Evolutionary conservation across 2,113 vertebrate genomes (phyloP).

Genomic region (Vicugna pacos): DNA sequence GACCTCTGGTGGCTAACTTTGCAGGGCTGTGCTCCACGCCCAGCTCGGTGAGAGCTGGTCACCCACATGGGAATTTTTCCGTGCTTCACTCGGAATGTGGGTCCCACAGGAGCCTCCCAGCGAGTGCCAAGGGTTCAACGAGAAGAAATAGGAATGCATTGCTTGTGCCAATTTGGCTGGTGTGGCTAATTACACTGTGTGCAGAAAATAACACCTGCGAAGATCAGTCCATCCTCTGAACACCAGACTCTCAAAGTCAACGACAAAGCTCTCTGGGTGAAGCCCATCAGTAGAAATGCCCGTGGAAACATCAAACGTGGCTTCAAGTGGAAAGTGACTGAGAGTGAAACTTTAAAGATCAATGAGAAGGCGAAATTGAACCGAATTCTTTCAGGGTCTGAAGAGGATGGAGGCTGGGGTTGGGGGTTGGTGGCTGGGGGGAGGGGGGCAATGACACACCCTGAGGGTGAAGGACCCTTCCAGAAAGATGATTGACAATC

Average conservation of each 20-base stretch:
- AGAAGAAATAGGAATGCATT: not conserved
- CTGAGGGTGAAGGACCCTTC: constrained; percentile 60
- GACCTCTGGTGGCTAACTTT: not conserved
- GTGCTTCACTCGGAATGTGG: not conserved
- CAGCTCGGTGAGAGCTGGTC: not conserved
- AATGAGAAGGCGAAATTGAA: constrained; percentile 74
- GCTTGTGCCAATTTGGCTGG: constrained; percentile 66
- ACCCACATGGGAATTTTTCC: not conserved
- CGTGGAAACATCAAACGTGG: constrained; percentile 76
- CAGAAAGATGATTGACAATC: not conserved
- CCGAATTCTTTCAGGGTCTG: constrained; percentile 73
- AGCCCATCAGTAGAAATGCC: constrained; percentile 75
- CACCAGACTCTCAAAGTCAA: constrained; percentile 80
- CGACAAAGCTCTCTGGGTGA: constrained; percentile 83
- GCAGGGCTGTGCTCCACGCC: not conserved
- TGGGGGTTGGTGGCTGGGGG: not conserved
- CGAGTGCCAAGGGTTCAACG: not conserved
- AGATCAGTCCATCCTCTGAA: constrained; percentile 83
- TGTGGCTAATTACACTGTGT: constrained; percentile 77
- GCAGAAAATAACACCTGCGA: constrained; percentile 74
- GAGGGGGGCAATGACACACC: not conserved
- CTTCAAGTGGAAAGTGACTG: constrained; percentile 71
- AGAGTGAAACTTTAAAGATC: constrained; percentile 76
- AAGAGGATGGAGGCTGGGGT: constrained; percentile 58
- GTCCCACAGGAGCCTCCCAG: not conserved